phyloP scores from a whole-genome alignment of 2,113 vertebrate genomes.

The Sporophila hypoxantha region DNA sequence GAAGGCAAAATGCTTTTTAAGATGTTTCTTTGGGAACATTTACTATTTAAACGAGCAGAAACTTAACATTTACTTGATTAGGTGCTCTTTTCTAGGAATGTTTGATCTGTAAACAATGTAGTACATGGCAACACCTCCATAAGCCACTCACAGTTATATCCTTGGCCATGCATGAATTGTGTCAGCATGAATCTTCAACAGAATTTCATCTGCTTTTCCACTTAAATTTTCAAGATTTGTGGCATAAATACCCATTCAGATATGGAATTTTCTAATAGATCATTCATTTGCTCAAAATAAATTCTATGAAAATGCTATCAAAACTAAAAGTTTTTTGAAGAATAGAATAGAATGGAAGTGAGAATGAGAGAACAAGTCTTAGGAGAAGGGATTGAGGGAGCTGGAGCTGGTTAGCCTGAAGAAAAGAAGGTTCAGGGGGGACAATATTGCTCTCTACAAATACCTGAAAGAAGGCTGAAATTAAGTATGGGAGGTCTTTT shows the following conservation, averaged over 20 bases:
- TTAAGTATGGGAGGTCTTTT: accelerated
- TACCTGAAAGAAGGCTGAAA: background rate
- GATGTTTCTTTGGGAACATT: background rate
- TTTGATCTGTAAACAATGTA: background rate
- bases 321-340: background rate
- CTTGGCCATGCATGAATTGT: accelerated
- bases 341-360: background rate
- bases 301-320: background rate
- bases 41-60: background rate
- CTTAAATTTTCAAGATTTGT: background rate
- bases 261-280: background rate
- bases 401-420: background rate
- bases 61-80: background rate
- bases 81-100: background rate
- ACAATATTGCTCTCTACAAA: background rate
- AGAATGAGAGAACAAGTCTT: background rate
- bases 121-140: background rate
- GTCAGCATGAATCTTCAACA: background rate
- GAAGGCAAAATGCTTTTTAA: background rate
- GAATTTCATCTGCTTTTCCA: background rate
- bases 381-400: background rate
- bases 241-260: background rate
- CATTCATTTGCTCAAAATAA: background rate
- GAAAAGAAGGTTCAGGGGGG: background rate
- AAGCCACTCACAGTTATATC: background rate